Evolutionary conservation across 2,797 vertebrate genomes (phyloP), one percentile per base, ranked within the genome.

Genomic region (Rhabdophis nuchalis): DNA sequence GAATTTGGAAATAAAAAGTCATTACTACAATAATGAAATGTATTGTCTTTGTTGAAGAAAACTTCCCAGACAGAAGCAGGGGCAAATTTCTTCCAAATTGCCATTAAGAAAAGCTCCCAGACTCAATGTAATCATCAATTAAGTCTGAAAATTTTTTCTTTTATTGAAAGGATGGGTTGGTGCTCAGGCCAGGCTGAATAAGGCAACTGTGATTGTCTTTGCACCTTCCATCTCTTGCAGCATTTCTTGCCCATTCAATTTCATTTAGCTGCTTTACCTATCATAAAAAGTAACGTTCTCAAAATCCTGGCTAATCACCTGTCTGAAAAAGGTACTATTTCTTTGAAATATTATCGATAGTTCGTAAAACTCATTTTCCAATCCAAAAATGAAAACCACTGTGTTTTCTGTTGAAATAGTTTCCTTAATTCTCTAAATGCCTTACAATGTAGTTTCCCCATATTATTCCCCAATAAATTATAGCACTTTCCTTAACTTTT

Each of bases 1-100:
- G 98, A 98, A 98, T 99, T 99, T 99, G 98, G 98, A 98, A 99
- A 99, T 99, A 99, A 99, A 91, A 88, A 99, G 97, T 97, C 98
- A 97, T 98, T 98, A 98, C 96, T 97, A 97, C 95, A 90, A 68
- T 13, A 58, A 58, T 91, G 0, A 4, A 85, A 56, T 89, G 4
- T 52, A 10, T 53, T 87, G 88, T 58, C 53, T 94, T 5, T 2
- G 36, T 82, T 82, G 72, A 82, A 46, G 20, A 82, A 82, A 82
- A 82, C 36, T 46, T 41, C 20, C 36, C 36, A 25, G 9, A 82
- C 1, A 46, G 20, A 46, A 82, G 72, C 36, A 82, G 10, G 36
- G 10, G 36, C 36, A 41, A 46, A 41, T 9, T 0, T 82, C 36
- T 82, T 46, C 72, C 18, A 25, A 77, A 46, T 10, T 82, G 72